These are phyloP conservation scores for Eupsittula cactorum DNA, from an alignment of 2,113 vertebrate genomes.

Conservation along the genomic window DNA sequence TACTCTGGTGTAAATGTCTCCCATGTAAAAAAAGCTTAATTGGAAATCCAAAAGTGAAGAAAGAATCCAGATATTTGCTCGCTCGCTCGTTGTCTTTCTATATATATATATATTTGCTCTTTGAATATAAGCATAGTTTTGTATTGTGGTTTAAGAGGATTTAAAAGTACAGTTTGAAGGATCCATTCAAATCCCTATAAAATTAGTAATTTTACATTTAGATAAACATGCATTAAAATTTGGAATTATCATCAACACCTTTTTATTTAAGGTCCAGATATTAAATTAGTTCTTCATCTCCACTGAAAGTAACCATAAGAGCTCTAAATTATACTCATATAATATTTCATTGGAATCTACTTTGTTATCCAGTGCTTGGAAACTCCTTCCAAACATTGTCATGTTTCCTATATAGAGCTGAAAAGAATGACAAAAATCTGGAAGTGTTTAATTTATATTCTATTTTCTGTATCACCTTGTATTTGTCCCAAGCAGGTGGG, in stretches of 20 bases:
- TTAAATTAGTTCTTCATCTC: background rate
- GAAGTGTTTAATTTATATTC: background rate
- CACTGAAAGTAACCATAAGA: background rate
- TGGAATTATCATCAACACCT: background rate
- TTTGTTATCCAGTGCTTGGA: background rate
- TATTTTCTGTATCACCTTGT: background rate
- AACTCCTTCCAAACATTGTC: background rate
- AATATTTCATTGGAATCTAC: background rate
- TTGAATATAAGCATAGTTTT: background rate
- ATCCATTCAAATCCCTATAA: background rate
- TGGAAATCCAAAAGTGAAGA: too few relatives aligned
- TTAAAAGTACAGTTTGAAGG: background rate
- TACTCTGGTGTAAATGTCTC: too few relatives aligned
- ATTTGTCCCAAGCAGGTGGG: background rate
- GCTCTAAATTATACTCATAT: background rate
- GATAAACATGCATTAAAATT: background rate
- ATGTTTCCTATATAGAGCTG: background rate
- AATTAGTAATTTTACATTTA: background rate
- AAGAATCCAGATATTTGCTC: too few relatives aligned
- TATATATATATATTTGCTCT: background rate
- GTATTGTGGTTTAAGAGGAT: background rate
- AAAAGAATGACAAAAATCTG: background rate
- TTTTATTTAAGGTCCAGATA: background rate
- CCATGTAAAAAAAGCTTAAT: too few relatives aligned
- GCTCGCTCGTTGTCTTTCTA: too few relatives aligned